These are phyloP conservation scores for Rhyacophila brunnea DNA, from an alignment of 1,140 invertebrate genomes.

Conservation along the genomic window DNA sequence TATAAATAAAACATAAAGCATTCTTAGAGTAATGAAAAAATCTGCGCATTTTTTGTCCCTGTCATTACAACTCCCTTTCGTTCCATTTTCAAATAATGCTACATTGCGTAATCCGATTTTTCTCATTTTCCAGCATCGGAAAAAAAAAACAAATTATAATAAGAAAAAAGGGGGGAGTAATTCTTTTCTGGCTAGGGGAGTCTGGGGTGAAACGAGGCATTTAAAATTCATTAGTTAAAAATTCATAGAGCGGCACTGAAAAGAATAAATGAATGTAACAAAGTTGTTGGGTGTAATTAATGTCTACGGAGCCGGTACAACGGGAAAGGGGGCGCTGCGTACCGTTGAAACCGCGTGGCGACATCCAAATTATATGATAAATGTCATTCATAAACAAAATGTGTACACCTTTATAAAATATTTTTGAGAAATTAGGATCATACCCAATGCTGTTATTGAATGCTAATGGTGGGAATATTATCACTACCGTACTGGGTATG, in stretches of 20 bases:
- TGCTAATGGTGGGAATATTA: too few species aligned
- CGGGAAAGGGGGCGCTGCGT: constrained; percentile 13
- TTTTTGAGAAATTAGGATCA: too few species aligned
- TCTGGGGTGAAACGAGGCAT: constrained; percentile 32
- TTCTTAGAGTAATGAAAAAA: constrained; percentile 30
- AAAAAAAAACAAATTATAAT: constrained; percentile 35
- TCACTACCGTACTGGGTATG: too few species aligned
- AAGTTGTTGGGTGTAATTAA: constrained; percentile 37
- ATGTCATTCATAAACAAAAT: constrained; percentile 4
- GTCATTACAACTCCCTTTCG: constrained; percentile 27
- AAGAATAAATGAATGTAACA: constrained; percentile 37
- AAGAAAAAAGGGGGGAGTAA: constrained; percentile 19
- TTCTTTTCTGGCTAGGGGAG: constrained; percentile 8
- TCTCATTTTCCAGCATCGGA: constrained; percentile 34
- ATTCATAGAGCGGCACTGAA: constrained; percentile 37
- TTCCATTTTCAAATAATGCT: constrained; percentile 31
- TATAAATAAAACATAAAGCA: constrained; percentile 2
- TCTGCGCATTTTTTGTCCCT: constrained; percentile 20
- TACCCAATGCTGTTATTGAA: too few species aligned
- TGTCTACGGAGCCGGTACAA: constrained; percentile 16
- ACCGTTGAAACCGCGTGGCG: constrained; percentile 19
- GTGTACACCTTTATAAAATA: too few species aligned
- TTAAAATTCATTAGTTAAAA: constrained; percentile 38
- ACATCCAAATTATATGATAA: constrained; percentile 20
- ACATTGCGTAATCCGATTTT: constrained; percentile 36